Conservation (phyloP, 2,797 vertebrate genomes). For the Rhyacichthys aspro region DNA sequence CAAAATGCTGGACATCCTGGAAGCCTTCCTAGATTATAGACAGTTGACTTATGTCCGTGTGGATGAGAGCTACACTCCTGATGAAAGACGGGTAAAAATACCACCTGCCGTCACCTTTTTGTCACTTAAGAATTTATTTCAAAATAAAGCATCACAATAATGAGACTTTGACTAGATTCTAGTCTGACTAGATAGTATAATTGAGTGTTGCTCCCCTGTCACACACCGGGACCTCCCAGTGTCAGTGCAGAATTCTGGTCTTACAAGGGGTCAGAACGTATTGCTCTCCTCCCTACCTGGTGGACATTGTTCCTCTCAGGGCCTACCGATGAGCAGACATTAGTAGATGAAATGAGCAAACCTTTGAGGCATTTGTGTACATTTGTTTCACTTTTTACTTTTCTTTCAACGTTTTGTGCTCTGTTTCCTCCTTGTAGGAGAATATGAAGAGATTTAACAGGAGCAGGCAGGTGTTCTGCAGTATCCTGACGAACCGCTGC, state of each 20-base stretch:
- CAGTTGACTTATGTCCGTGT: slow-evolving; percentile 91
- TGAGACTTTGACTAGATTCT: background rate
- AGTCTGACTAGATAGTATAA: fast-evolving
- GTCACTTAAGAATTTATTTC: background rate
- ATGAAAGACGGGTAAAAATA: slow-evolving; percentile 87
- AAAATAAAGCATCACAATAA: background rate
- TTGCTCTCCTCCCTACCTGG: slow-evolving; percentile 51
- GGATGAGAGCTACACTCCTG: slow-evolving; percentile 88
- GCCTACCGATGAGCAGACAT: slow-evolving; percentile 37
- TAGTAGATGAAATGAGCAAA: background rate
- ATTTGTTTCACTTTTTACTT: background rate
- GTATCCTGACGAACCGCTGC: slow-evolving; percentile 92
- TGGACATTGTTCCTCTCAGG: slow-evolving; percentile 49
- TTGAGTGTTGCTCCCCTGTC: slow-evolving; percentile 35
- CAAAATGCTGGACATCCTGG: slow-evolving; percentile 91
- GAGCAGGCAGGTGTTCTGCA: slow-evolving; percentile 89
- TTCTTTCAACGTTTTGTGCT: background rate
- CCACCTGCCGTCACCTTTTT: no score
- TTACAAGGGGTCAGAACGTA: slow-evolving; percentile 42
- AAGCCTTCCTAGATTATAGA: slow-evolving; percentile 89
- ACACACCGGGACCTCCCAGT: slow-evolving; percentile 45
- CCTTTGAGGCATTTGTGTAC: background rate
- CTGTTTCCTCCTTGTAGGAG: slow-evolving; percentile 73
- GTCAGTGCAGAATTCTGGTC: slow-evolving; percentile 46
- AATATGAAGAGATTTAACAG: slow-evolving; percentile 90